These are phyloP conservation scores for Gobio gobio DNA, from an alignment of 2,113 vertebrate species.

Conservation along the genomic window DNA sequence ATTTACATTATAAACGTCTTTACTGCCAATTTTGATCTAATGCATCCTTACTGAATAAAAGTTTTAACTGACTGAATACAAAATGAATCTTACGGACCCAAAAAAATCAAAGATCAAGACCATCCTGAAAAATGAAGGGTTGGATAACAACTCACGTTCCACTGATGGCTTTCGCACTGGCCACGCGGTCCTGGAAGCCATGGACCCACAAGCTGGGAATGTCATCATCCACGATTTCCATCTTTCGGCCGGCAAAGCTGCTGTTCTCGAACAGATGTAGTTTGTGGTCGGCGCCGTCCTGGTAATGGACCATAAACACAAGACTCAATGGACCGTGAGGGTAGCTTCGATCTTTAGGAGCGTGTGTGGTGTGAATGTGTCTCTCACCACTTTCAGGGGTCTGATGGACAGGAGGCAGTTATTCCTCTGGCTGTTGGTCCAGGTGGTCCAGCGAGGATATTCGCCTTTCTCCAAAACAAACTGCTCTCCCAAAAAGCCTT, in stretches of 20 bases:
- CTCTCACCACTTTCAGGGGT: slow-evolving; percentile 86
- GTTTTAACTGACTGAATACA: no score
- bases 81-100: not conserved
- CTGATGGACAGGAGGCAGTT: slow-evolving; percentile 86
- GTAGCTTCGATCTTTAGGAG: not conserved
- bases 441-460: slow-evolving; percentile 90
- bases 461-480: slow-evolving; percentile 92
- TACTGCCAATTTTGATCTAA: not conserved
- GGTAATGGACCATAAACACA: not conserved
- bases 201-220: slow-evolving; percentile 93
- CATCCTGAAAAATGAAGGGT: not conserved
- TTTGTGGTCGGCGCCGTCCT: slow-evolving; percentile 90
- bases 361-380: not conserved
- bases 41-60: not conserved
- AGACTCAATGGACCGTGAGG: not conserved
- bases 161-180: slow-evolving; percentile 83
- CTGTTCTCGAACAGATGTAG: slow-evolving; percentile 88
- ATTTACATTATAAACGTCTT: not conserved
- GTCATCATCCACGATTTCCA: slow-evolving; percentile 91
- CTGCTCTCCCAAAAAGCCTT: slow-evolving; percentile 84
- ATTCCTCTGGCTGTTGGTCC: slow-evolving; percentile 89
- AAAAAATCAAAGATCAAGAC: not conserved
- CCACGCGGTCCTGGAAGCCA: slow-evolving; percentile 91
- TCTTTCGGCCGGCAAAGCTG: slow-evolving; percentile 85
- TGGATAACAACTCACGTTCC: slow-evolving; percentile 84